Percentiles rank a stretch among this genome's conserved stretches.
phyloP scores from a whole-genome alignment of 2,888 invertebrate species.

The Alcis repandata region DNA sequence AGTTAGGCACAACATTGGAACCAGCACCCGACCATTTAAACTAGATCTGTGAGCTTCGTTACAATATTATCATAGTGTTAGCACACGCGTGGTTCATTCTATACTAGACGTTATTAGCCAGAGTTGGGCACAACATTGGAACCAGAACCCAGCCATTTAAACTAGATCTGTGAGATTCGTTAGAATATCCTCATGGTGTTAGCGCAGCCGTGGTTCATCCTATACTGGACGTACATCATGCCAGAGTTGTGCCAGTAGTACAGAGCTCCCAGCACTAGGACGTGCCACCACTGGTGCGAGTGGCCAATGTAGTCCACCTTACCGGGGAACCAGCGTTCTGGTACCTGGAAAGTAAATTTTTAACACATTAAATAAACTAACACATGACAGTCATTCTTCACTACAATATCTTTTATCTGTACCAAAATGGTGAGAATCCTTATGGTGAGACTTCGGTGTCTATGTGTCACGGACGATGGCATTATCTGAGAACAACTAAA shows the following conservation, averaged over 20 bases:
- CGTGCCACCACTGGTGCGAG: constrained; percentile 99
- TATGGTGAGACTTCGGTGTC: too few relatives aligned
- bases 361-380: background rate
- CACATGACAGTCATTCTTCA: too few relatives aligned
- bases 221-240: constrained; percentile 92
- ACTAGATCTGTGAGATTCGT: background rate
- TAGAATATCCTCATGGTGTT: constrained; percentile 88
- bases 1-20: constrained; percentile 91
- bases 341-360: constrained; percentile 81
- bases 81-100: constrained; percentile 92
- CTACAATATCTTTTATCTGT: too few relatives aligned
- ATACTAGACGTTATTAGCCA: constrained; percentile 92
- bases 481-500: too few relatives aligned
- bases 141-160: constrained; percentile 94
- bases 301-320: constrained; percentile 97
- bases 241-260: constrained; percentile 98
- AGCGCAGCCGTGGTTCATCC: constrained; percentile 92
- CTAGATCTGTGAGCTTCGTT: constrained; percentile 36
- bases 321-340: constrained; percentile 95
- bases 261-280: constrained; percentile 94
- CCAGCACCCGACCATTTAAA: constrained; percentile 93
- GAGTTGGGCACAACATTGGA: constrained; percentile 91
- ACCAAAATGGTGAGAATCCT: too few relatives aligned
- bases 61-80: constrained; percentile 88
- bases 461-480: too few relatives aligned